Conservation (phyloP, 92 coral and sea anemone species). For the Epizoanthus illoricatus region DNA sequence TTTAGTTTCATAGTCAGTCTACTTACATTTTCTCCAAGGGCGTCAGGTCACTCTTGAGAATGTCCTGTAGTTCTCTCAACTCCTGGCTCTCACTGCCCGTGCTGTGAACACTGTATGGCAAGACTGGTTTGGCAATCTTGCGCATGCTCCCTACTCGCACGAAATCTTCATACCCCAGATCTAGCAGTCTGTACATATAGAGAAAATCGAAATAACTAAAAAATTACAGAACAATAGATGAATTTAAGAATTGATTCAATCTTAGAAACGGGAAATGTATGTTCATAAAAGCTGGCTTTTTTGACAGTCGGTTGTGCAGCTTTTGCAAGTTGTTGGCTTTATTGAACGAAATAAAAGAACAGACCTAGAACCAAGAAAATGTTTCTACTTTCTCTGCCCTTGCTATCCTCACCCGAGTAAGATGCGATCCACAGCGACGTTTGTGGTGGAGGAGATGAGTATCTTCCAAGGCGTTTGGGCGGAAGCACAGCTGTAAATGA, state of each 20-base stretch:
- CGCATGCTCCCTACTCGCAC: conserved; percentile 97
- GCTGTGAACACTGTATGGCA: conserved; percentile 93
- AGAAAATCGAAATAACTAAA: neutral
- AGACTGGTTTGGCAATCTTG: conserved; percentile 92
- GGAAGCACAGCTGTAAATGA: conserved; percentile 17
- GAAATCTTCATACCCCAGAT: conserved; percentile 91
- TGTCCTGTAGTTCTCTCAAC: conserved; percentile 80
- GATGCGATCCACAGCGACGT: conserved; percentile 96
- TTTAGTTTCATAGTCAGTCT: neutral
- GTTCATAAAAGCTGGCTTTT: too few species aligned
- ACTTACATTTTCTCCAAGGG: conserved; percentile 77
- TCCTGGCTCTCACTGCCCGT: conserved; percentile 84
- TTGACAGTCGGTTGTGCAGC: too few species aligned
- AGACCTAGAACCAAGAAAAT: too few species aligned
- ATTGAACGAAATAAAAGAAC: too few species aligned
- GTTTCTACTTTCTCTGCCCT: too few species aligned
- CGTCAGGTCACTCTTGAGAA: conserved; percentile 77
- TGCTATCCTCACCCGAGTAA: conserved; percentile 68
- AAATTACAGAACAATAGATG: too few species aligned
- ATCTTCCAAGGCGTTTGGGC: conserved; percentile 66
- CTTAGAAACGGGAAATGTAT: too few species aligned
- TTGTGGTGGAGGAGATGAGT: conserved; percentile 93
- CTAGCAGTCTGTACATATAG: conserved; percentile 62
- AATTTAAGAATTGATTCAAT: too few species aligned
- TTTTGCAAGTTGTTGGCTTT: too few species aligned